Percentiles rank a stretch among this genome's conserved stretches.
Conservation (phyloP, 2,797 vertebrate genomes). For the Falco berigora region DNA sequence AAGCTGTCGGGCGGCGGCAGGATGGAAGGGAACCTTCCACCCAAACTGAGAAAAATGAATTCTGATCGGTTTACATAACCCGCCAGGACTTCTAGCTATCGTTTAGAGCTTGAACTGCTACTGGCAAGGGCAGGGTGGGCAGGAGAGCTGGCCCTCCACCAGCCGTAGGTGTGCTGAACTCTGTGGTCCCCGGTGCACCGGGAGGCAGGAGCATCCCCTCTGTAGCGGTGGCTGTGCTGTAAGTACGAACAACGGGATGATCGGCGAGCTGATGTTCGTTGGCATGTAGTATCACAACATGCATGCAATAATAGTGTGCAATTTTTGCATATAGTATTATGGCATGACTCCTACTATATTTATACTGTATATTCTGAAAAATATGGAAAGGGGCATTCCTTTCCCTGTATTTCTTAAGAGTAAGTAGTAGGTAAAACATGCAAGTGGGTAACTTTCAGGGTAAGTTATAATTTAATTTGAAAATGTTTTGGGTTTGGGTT, state of each 20-base stretch:
- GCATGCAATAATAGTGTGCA: slow-evolving; percentile 87
- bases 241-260: not conserved
- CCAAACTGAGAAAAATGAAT: slow-evolving; percentile 99
- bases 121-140: slow-evolving; percentile 14
- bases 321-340: slow-evolving; percentile 79
- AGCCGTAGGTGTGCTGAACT: slow-evolving; percentile 35
- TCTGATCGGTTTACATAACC: slow-evolving; percentile 96
- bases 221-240: slow-evolving; percentile 18
- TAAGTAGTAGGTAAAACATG: slow-evolving; percentile 66
- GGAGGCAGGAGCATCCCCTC: not conserved
- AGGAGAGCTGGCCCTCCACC: slow-evolving; percentile 13
- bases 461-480: not conserved
- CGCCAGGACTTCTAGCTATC: not conserved
- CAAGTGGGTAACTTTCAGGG: slow-evolving; percentile 72
- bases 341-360: slow-evolving; percentile 91
- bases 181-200: slow-evolving; percentile 43
- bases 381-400: slow-evolving; percentile 64
- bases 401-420: slow-evolving; percentile 58
- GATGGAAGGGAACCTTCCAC: slow-evolving; percentile 94
- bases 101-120: slow-evolving; percentile 38
- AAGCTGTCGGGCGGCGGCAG: slow-evolving; percentile 86
- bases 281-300: slow-evolving; percentile 86
- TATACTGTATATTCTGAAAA: slow-evolving; percentile 77
- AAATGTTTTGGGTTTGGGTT: not conserved
- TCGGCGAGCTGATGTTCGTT: not conserved